Conservation (phyloP, 92 coral and sea anemone species). For the Pocillopora grandis region DNA sequence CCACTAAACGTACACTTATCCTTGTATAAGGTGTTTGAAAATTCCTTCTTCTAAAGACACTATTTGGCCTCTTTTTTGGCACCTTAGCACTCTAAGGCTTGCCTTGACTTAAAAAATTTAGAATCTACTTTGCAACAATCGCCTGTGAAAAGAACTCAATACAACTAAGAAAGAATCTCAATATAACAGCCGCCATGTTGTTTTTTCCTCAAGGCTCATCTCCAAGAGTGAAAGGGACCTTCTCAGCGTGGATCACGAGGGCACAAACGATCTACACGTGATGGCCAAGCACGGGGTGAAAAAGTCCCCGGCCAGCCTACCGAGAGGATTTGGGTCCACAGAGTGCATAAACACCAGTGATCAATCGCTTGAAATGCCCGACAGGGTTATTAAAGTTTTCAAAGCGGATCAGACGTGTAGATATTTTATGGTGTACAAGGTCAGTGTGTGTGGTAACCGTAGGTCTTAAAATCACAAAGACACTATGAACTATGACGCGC, state of each 20-base stretch:
- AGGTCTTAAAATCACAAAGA: no score
- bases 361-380: slow-evolving; percentile 76
- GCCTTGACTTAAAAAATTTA: no score
- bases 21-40: no score
- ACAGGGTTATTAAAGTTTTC: slow-evolving; percentile 83
- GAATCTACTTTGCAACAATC: no score
- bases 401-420: slow-evolving; percentile 97
- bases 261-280: slow-evolving; percentile 70
- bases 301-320: slow-evolving; percentile 65
- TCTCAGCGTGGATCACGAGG: slow-evolving; percentile 76
- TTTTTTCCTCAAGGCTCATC: slow-evolving; percentile 54
- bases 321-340: slow-evolving; percentile 80
- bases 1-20: no score
- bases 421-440: slow-evolving; percentile 92
- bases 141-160: no score
- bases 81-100: no score
- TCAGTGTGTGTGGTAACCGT: slow-evolving; percentile 9
- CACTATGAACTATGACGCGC: no score
- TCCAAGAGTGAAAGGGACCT: slow-evolving; percentile 85
- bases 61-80: no score
- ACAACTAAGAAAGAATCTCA: not conserved
- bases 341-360: slow-evolving; percentile 75
- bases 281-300: slow-evolving; percentile 73
- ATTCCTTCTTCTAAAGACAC: no score
- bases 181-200: not conserved